Percentiles rank a stretch among this genome's conserved stretches.
Conservation (phyloP, 2,113 vertebrate species). For the Tichodroma muraria region DNA sequence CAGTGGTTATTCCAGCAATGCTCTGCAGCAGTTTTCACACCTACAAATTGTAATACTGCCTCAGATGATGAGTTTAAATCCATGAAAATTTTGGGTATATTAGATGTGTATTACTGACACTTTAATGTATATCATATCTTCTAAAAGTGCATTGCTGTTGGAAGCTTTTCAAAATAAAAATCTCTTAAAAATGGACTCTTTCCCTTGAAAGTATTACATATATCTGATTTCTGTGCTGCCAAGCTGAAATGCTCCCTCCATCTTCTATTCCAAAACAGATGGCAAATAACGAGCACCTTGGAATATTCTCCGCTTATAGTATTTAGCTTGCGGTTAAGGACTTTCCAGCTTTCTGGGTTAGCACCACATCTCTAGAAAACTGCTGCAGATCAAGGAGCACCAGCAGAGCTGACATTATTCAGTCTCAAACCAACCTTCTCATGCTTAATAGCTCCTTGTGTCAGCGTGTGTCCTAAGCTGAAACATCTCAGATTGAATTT, state of each 20-base stretch:
- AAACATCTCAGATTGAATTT: neutral
- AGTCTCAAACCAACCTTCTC: neutral
- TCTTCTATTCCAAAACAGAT: conserved; percentile 17
- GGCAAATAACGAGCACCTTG: conserved; percentile 6
- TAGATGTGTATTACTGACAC: neutral
- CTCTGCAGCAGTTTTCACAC: neutral
- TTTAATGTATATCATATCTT: neutral
- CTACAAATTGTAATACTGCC: neutral
- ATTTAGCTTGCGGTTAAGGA: neutral
- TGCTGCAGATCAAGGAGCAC: neutral
- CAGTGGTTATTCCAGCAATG: neutral
- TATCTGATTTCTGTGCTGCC: neutral
- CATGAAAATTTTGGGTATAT: neutral
- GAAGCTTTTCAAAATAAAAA: neutral
- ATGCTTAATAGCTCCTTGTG: neutral
- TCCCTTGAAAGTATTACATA: neutral
- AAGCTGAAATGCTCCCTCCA: conserved; percentile 25
- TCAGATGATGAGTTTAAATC: neutral
- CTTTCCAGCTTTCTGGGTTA: conserved; percentile 17
- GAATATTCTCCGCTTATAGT: neutral
- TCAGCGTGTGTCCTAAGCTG: neutral
- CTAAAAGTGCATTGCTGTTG: neutral
- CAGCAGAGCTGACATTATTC: neutral
- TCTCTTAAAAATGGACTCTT: neutral
- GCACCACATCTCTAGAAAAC: conserved; percentile 11